Evolutionary conservation across 92 coral and sea anemone species (phyloP).

Genomic region (Palythoa caribaeorum): DNA sequence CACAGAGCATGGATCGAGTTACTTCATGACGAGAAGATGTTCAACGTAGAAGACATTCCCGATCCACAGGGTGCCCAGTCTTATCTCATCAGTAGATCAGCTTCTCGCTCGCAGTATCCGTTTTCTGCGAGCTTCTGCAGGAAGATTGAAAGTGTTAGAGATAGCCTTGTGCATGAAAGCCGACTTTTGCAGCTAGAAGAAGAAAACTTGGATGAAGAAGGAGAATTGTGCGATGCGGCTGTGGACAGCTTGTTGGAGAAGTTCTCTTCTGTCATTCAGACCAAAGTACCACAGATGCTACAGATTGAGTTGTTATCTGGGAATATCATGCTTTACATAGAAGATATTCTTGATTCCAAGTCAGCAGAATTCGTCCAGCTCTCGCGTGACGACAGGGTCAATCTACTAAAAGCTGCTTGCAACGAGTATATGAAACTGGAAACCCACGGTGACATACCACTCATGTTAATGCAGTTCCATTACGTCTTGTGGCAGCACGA

Average conservation of each 20-base stretch:
- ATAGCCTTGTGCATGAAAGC: slow-evolving; percentile 20
- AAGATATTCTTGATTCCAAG: slow-evolving; percentile 57
- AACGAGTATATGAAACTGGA: slow-evolving; percentile 39
- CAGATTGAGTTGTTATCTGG: slow-evolving; percentile 33
- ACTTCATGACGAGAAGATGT: slow-evolving; percentile 40
- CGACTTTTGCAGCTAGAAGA: slow-evolving; percentile 21
- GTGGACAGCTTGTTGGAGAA: not conserved
- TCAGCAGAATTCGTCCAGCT: slow-evolving; percentile 50
- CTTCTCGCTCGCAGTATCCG: slow-evolving; percentile 25
- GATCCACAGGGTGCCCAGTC: slow-evolving; percentile 68
- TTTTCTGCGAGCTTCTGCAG: slow-evolving; percentile 39
- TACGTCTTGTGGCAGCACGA: slow-evolving; percentile 61
- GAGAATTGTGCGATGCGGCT: slow-evolving; percentile 3
- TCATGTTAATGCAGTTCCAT: slow-evolving; percentile 47
- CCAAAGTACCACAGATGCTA: slow-evolving; percentile 35
- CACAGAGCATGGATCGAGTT: slow-evolving; percentile 43
- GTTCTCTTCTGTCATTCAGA: not conserved
- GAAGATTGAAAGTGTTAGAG: slow-evolving; percentile 48
- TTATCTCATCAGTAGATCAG: slow-evolving; percentile 45
- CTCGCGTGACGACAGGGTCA: slow-evolving; percentile 48
- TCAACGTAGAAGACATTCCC: slow-evolving; percentile 62
- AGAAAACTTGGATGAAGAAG: slow-evolving; percentile 27
- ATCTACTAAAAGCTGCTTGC: slow-evolving; percentile 60
- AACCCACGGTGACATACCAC: slow-evolving; percentile 13
- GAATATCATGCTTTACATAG: slow-evolving; percentile 53